A percentile compares a stretch with the other conserved stretches of the same genome.
Conservation (phyloP, 2,797 vertebrate species). For the Petrocephalus sullivani region DNA sequence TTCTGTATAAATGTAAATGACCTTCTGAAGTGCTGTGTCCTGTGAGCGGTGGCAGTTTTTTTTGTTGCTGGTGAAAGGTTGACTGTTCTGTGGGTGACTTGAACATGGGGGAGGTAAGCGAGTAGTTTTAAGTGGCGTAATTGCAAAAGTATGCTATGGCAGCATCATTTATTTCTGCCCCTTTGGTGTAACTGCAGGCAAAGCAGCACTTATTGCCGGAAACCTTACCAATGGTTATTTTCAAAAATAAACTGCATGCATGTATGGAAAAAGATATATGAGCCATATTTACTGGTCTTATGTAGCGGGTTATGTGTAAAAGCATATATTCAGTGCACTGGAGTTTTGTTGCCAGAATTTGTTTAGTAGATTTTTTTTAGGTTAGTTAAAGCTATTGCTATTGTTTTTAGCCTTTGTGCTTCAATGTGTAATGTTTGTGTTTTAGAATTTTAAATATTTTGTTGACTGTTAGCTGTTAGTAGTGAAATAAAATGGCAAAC, state of each 20-base stretch:
- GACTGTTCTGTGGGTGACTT: not conserved
- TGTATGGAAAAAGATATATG: not conserved
- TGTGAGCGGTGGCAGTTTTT: not conserved
- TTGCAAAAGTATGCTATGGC: not conserved
- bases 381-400: not conserved
- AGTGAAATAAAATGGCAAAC: not conserved
- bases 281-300: not conserved
- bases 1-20: not conserved
- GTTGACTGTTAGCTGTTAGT: not conserved
- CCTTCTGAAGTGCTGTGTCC: slow-evolving; percentile 1
- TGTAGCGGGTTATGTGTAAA: not conserved
- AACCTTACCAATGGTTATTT: not conserved
- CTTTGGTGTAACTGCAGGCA: not conserved
- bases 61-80: not conserved
- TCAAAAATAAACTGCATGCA: not conserved
- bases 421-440: not conserved
- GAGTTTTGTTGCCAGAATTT: not conserved
- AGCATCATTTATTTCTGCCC: not conserved
- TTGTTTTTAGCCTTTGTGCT: not conserved
- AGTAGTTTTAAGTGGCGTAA: not conserved
- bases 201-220: not conserved
- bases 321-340: not conserved
- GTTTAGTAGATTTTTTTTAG: not conserved
- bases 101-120: not conserved
- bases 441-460: not conserved